Percentiles rank a stretch among this genome's conserved stretches.
These are phyloP conservation scores for Anguilla megastoma DNA, from an alignment of 2,797 vertebrate genomes.

Conservation along the genomic window DNA sequence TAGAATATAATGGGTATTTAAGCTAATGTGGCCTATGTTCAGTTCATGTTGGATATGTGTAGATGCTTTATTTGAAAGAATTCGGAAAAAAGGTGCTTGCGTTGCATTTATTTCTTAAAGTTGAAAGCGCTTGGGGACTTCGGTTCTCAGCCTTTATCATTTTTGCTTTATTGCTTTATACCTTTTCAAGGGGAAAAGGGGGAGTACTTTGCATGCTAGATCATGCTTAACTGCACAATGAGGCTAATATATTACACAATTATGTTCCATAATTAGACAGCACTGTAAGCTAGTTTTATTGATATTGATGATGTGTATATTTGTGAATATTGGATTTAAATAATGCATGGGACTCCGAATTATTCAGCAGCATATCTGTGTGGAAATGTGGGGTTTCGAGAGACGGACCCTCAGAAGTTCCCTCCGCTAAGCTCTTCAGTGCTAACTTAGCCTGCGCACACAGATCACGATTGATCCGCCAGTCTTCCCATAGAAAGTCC, in stretches of 20 bases:
- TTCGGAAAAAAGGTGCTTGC: constrained; percentile 16
- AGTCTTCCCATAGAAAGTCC: not conserved
- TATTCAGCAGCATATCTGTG: constrained; percentile 14
- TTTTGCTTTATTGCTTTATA: constrained; percentile 20
- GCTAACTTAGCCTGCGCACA: not conserved
- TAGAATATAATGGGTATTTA: not conserved
- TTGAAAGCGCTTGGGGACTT: constrained; percentile 13
- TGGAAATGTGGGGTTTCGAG: not conserved
- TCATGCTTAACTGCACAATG: constrained; percentile 30
- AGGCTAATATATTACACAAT: constrained; percentile 22
- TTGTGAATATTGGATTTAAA: constrained; percentile 24
- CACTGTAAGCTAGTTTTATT: constrained; percentile 18
- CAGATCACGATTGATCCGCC: not conserved
- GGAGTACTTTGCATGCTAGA: constrained; percentile 18
- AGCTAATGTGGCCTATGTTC: too few relatives aligned
- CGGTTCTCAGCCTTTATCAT: not conserved
- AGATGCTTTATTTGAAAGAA: constrained; percentile 9
- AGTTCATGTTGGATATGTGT: not conserved
- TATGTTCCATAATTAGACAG: constrained; percentile 26
- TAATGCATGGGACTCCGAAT: not conserved
- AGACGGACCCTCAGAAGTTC: not conserved
- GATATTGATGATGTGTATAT: not conserved
- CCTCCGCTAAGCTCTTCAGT: not conserved
- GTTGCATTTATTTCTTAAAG: constrained; percentile 15
- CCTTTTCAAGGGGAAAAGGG: constrained; percentile 20